phyloP scores from a whole-genome alignment of 2,888 invertebrate species.

The Epinotia brunnichana region DNA sequence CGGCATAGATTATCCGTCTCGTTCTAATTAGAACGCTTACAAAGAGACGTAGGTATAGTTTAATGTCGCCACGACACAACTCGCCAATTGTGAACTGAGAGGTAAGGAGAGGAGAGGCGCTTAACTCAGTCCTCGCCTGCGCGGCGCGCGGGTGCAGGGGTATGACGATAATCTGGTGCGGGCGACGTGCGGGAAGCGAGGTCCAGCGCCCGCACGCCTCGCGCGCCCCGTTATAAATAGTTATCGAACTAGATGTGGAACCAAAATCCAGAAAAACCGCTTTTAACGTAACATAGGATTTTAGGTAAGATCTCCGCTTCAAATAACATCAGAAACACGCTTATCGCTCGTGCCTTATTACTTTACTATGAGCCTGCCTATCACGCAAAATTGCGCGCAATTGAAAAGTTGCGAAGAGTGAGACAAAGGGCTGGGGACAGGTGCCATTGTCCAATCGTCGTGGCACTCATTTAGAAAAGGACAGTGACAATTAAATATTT shows the following conservation, averaged over 20 bases:
- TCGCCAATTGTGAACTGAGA: too few relatives aligned
- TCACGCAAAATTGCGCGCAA: conserved; percentile 49
- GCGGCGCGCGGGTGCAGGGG: too few relatives aligned
- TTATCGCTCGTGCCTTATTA: not conserved
- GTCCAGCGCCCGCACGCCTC: too few relatives aligned
- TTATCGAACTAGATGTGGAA: not conserved
- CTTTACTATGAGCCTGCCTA: conserved; percentile 38
- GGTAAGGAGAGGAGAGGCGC: too few relatives aligned
- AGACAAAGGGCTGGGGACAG: conserved; percentile 44
- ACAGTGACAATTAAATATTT: not conserved
- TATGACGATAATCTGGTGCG: too few relatives aligned
- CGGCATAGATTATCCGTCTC: too few relatives aligned
- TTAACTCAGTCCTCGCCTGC: too few relatives aligned
- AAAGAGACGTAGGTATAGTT: too few relatives aligned
- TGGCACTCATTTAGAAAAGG: not conserved
- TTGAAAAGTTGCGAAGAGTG: conserved; percentile 45
- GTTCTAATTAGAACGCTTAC: too few relatives aligned
- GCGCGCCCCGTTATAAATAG: too few relatives aligned
- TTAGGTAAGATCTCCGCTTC: not conserved
- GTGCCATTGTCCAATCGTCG: conserved; percentile 10
- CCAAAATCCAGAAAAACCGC: not conserved
- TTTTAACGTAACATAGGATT: not conserved
- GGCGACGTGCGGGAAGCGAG: too few relatives aligned
- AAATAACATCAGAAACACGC: conserved; percentile 10
- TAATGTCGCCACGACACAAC: too few relatives aligned